Conservation (phyloP, 2,113 vertebrate genomes). For the Campylomormyrus tamandua region DNA sequence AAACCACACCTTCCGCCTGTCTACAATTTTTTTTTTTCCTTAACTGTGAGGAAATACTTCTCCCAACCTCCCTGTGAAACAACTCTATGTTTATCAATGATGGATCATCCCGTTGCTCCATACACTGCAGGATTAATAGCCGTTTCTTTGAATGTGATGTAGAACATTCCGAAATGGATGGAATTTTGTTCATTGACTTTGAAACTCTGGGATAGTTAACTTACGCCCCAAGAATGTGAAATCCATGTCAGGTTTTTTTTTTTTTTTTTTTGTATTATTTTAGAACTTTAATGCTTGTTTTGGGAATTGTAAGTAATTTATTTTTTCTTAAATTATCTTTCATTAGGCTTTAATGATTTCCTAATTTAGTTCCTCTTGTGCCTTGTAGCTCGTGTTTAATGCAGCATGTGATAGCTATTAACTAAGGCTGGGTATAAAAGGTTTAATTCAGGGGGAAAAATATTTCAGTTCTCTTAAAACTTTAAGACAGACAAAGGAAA, state of each 20-base stretch:
- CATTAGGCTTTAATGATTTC: constrained; percentile 50
- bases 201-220: constrained; percentile 38
- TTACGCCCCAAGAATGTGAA: constrained; percentile 19
- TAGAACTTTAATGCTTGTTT: constrained; percentile 44
- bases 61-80: background rate
- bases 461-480: constrained; percentile 32
- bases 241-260: constrained; percentile 17
- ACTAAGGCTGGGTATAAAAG: constrained; percentile 54
- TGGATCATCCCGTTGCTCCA: no score
- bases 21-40: background rate
- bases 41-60: background rate
- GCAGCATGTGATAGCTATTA: constrained; percentile 55
- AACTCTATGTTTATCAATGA: background rate
- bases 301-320: constrained; percentile 47
- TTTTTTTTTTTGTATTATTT: constrained; percentile 14
- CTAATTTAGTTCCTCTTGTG: constrained; percentile 45
- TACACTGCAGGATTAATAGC: background rate
- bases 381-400: constrained; percentile 42
- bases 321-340: constrained; percentile 52
- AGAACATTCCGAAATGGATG: constrained; percentile 27
- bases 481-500: background rate
- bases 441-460: constrained; percentile 47
- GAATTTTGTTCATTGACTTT: constrained; percentile 45
- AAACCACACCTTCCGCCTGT: background rate
- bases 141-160: constrained; percentile 21